Percentiles rank a stretch among this genome's conserved stretches.
Evolutionary conservation across 1,140 invertebrate species (phyloP).

Genomic region (Riptortus pedestris): DNA sequence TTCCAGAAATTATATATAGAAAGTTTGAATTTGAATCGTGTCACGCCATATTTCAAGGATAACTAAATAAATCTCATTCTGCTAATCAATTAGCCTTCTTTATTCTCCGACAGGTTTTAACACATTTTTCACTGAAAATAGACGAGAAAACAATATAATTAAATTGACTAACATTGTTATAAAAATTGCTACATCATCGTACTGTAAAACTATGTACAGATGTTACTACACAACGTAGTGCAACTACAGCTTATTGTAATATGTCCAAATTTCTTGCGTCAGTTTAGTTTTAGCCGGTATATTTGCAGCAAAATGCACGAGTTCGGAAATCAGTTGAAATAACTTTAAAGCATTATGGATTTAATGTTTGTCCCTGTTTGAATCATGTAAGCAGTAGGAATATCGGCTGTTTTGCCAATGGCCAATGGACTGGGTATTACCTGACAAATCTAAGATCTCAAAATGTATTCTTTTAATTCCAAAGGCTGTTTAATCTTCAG

Average conservation of each 20-base stretch:
- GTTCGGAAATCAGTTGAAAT: not conserved
- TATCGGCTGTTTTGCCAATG: slow-evolving; percentile 10
- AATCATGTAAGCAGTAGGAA: not conserved
- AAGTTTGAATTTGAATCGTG: too few species aligned
- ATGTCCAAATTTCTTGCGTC: not conserved
- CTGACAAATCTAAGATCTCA: not conserved
- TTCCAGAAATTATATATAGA: too few species aligned
- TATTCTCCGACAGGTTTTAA: too few species aligned
- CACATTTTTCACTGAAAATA: too few species aligned
- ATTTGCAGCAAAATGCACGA: too few species aligned
- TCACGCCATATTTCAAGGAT: too few species aligned
- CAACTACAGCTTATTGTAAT: not conserved
- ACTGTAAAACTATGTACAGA: too few species aligned
- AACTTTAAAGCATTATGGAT: not conserved
- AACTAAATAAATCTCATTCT: too few species aligned
- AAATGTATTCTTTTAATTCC: slow-evolving; percentile 2
- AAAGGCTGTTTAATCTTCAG: not conserved
- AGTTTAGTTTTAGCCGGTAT: not conserved
- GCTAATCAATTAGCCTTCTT: too few species aligned
- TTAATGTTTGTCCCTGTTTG: not conserved
- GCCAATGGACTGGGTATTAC: slow-evolving; percentile 4
- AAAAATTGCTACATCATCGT: too few species aligned
- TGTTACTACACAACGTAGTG: not conserved
- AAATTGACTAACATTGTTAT: too few species aligned
- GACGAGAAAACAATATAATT: too few species aligned